phyloP scores from a whole-genome alignment of 2,113 vertebrate species.

The Cyprinodon variegatus region DNA sequence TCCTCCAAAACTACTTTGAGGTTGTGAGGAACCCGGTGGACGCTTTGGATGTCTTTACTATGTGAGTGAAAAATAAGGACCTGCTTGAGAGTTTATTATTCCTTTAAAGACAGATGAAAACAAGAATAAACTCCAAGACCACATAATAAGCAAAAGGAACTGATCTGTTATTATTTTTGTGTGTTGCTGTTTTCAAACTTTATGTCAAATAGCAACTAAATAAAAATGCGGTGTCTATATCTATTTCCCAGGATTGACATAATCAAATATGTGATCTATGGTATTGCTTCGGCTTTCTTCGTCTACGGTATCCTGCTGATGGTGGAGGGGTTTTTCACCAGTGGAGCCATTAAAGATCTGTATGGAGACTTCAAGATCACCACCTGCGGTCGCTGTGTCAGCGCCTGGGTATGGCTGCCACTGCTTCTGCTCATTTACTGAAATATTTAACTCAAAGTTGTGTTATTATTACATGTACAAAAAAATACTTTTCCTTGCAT shows the following conservation, averaged over 20 bases:
- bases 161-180: not conserved
- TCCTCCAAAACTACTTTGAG: conserved; percentile 98
- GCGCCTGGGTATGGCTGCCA: conserved; percentile 89
- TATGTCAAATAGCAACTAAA: not conserved
- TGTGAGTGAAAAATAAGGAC: conserved; percentile 81
- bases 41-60: conserved; percentile 93
- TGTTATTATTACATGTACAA: too few species aligned
- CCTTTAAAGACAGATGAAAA: not conserved
- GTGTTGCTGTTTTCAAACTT: not conserved
- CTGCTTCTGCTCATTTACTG: not conserved
- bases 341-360: conserved; percentile 97
- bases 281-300: conserved; percentile 97
- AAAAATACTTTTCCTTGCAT: not conserved
- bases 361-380: conserved; percentile 99
- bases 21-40: conserved; percentile 92
- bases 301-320: conserved; percentile 98
- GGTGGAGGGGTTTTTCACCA: conserved; percentile 99
- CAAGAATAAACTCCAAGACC: not conserved
- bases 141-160: not conserved
- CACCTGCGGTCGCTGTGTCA: conserved; percentile 96
- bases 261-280: conserved; percentile 98
- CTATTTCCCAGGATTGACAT: conserved; percentile 90
- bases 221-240: conserved; percentile 8
- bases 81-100: not conserved
- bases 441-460: not conserved